Conservation (phyloP, 2,797 vertebrate species). For the Rhincodon typus region DNA sequence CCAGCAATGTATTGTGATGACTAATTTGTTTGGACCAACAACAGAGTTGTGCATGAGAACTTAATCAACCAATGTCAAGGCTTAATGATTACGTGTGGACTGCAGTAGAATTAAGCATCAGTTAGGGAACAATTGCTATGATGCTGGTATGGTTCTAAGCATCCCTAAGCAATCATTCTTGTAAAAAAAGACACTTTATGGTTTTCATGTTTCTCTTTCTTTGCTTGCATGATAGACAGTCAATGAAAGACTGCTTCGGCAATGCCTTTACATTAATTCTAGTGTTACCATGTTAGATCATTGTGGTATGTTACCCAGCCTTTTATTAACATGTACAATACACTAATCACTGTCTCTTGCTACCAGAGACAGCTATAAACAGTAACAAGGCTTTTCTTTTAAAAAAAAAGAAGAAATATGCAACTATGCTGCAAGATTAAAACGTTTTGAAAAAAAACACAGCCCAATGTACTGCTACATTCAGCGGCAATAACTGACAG, state of each 20-base stretch:
- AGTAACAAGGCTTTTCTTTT: not conserved
- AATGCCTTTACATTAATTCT: not conserved
- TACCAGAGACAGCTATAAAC: not conserved
- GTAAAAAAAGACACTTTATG: not conserved
- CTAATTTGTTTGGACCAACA: slow-evolving; percentile 27
- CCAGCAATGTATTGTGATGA: slow-evolving; percentile 8
- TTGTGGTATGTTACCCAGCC: not conserved
- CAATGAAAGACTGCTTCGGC: not conserved
- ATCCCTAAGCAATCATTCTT: not conserved
- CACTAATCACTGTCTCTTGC: not conserved
- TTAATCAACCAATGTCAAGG: not conserved
- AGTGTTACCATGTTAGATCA: not conserved
- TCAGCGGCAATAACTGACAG: not conserved
- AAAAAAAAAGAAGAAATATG: not conserved
- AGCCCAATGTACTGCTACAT: not conserved
- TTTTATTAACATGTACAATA: not conserved
- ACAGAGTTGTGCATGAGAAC: not conserved
- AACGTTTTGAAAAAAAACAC: not conserved
- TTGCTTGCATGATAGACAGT: not conserved
- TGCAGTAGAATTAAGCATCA: not conserved
- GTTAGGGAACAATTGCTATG: not conserved
- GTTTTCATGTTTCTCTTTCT: not conserved
- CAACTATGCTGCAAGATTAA: not conserved
- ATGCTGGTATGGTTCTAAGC: not conserved
- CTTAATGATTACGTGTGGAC: not conserved